Evolutionary conservation across 2,797 vertebrate genomes (phyloP), one percentile per base, ranked within the genome.

Genomic region (Pagetopsis macropterus): DNA sequence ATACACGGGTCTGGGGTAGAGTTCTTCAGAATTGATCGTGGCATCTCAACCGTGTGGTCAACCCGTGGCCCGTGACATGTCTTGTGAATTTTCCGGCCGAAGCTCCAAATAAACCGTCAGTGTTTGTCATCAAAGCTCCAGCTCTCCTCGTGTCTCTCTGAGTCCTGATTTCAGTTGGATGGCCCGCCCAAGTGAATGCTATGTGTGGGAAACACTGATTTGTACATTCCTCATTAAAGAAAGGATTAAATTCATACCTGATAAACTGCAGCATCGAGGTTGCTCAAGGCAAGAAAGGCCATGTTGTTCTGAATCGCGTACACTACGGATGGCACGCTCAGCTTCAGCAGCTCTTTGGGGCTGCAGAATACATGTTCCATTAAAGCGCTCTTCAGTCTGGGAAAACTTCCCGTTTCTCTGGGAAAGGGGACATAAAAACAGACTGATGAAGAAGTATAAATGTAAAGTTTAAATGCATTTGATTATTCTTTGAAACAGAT

Each of bases 251-350:
- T 3, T 64, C 67, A 4, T 90, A 98, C 98, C 97, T 99, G 98
- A 84, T 99, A 99, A 40, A 99, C 97, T 0, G 98, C 98, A 4
- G 97, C 97, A 78, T 99, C 98, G 48, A 99, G 94, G 84, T 99
- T 98, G 85, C 98, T 99, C 45, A 99, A 92, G 3, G 97, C 98
- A 57, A 99, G 51, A 40, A 99, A 99, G 0, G 96, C 97, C 98
- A 99, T 99, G 81, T 99, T 99, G 79, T 99, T 99, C 90, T 99
- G 98, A 49, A 99, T 7, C 1, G 96, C 98, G 0, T 99, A 99
- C 4, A 98, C 98, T 16, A 99, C 0, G 0, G 98, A 99, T 0
- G 98, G 98, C 46, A 99, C 94, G 11, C 97, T 96, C 80, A 99
- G 91, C 89, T 99, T 99, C 64, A 97, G 87, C 86, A 99, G 84